These are phyloP conservation scores for Meiosimyza decipiens DNA, from an alignment of 2,888 invertebrate genomes.

Conservation along the genomic window DNA sequence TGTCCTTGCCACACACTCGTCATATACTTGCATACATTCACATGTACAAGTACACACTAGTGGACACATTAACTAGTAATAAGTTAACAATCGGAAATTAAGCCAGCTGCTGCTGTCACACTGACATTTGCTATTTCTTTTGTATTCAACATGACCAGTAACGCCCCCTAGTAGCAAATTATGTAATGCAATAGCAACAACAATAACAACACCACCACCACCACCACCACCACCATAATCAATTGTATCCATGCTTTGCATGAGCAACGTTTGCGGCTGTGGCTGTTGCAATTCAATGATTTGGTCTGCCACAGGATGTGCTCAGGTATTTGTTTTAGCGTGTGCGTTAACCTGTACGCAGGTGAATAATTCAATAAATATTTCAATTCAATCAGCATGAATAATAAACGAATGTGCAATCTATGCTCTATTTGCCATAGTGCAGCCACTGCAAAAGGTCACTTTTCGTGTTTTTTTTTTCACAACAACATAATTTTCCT, in stretches of 20 bases:
- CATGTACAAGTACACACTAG: not conserved
- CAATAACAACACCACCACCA: too few relatives aligned
- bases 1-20: not conserved
- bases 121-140: too few relatives aligned
- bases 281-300: not conserved
- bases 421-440: too few relatives aligned
- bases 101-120: constrained; percentile 12
- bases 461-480: too few relatives aligned
- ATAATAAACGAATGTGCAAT: not conserved
- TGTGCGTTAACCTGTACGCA: too few relatives aligned
- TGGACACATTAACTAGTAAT: constrained; percentile 7
- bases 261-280: not conserved
- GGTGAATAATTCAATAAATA: constrained; percentile 20
- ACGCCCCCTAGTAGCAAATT: too few relatives aligned
- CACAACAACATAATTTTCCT: too few relatives aligned
- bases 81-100: constrained; percentile 28
- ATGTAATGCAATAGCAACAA: too few relatives aligned
- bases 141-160: too few relatives aligned
- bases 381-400: constrained; percentile 20
- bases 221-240: too few relatives aligned
- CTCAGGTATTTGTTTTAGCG: too few relatives aligned
- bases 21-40: not conserved
- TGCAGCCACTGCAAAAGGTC: not conserved
- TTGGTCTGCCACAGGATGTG: too few relatives aligned
- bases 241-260: not conserved